Conservation (phyloP, 2,113 vertebrate species). For the Anthoscopus minutus region DNA sequence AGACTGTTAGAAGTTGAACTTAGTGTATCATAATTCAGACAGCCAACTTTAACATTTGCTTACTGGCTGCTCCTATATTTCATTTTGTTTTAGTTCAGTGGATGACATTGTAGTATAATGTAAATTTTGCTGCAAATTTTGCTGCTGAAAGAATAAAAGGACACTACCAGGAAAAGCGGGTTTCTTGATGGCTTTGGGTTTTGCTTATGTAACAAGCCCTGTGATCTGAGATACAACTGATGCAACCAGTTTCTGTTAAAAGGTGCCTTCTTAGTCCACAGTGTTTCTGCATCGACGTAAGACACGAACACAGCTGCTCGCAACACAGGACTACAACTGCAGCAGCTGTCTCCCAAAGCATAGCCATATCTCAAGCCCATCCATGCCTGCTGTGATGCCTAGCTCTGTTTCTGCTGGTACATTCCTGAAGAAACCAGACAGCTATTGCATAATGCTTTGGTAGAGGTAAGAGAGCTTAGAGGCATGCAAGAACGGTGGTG, state of each 20-base stretch:
- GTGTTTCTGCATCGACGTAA: neutral
- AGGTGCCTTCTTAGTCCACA: neutral
- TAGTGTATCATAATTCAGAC: neutral
- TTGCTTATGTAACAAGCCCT: neutral
- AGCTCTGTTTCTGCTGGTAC: neutral
- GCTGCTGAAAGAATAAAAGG: neutral
- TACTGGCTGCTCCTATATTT: neutral
- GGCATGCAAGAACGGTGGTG: neutral
- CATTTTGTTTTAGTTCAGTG: neutral
- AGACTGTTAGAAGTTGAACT: neutral
- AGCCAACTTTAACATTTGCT: neutral
- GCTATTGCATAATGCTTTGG: neutral
- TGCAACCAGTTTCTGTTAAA: neutral
- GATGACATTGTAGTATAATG: neutral
- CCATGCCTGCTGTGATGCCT: neutral
- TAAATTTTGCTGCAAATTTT: neutral
- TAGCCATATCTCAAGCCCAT: neutral
- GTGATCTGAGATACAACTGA: neutral
- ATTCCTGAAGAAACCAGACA: neutral
- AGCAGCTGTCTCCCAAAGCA: neutral
- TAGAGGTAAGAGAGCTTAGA: neutral
- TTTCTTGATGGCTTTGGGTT: neutral
- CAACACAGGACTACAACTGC: neutral
- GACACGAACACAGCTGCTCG: neutral
- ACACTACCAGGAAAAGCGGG: neutral